phyloP scores from a whole-genome alignment of 2,797 vertebrate species.

The Rhyacichthys aspro region DNA sequence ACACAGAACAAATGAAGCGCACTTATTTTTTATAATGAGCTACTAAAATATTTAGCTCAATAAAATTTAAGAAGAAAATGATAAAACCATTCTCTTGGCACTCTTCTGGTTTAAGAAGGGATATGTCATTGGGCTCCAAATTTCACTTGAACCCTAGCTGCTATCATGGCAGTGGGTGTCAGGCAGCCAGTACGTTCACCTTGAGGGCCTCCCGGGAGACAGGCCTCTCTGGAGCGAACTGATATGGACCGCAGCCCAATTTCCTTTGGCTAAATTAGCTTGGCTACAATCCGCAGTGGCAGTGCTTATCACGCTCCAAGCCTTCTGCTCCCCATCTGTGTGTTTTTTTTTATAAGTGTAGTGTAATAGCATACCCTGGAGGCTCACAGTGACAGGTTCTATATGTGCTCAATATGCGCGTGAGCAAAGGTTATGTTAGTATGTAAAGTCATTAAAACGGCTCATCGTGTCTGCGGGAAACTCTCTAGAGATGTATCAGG shows the following conservation, averaged over 20 bases:
- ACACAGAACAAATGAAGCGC: no score
- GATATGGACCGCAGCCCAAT: constrained; percentile 80
- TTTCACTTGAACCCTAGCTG: constrained; percentile 67
- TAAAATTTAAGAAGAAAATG: constrained; percentile 24
- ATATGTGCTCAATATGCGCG: constrained; percentile 3
- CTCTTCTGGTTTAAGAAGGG: constrained; percentile 13
- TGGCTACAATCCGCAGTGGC: constrained; percentile 70
- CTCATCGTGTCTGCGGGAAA: constrained; percentile 5
- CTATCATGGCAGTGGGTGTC: constrained; percentile 59
- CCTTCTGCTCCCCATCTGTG: constrained; percentile 55
- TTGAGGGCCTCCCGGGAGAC: constrained; percentile 68
- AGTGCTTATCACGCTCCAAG: constrained; percentile 73
- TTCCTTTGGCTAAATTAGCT: constrained; percentile 83
- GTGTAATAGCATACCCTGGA: constrained; percentile 28
- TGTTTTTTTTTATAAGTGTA: constrained; percentile 12
- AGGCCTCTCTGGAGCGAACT: constrained; percentile 72
- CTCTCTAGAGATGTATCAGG: constrained; percentile 1
- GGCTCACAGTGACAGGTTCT: constrained; percentile 28
- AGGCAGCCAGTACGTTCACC: constrained; percentile 63
- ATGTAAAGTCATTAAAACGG: background rate
- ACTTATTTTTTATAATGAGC: no score
- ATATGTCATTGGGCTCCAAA: constrained; percentile 56
- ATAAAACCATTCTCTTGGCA: constrained; percentile 38
- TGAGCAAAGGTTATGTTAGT: constrained; percentile 5
- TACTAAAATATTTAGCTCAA: no score